Base-by-base conservation (phyloP, 2,113 vertebrate genomes). In the Solea solea region DNA sequence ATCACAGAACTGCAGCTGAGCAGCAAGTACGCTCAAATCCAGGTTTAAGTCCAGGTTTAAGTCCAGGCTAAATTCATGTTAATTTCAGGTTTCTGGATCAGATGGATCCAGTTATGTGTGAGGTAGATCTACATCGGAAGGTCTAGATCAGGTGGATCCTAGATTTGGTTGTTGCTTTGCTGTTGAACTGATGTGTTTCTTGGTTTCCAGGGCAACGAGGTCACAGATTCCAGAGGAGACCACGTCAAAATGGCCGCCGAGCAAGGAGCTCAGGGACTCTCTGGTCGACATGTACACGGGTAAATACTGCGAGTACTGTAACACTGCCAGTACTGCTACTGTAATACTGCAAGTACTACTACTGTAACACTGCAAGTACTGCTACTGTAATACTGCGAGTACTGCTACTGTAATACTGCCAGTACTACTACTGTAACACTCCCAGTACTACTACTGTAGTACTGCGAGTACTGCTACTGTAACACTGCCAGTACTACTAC, bases 221-320 rank as follows among this genome's bases (percentile, higher is more conserved):
- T 89, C 89, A 56, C 78, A 74, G 71, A 72, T 69, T 64, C 56
- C 78, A 65, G 64, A 72, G 44, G 76, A 89, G 1, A 65, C 15
- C 40, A 3, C 48, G 15, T 1, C 74, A 49, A 58, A 57, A 34
- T 78, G 86, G 83, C 82, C 71, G n/a, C 51, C 69, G 5, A 90
- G 76, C 68, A 78, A 78, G 60, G 75, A 91, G 69, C 91, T 95
- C n/a, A 0, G 2, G 76, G 88, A 87, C 34, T 87, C 85, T 0
- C 79, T 87, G 59, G 77, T 91, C 87, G 84, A 91, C 79, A 81
- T 90, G 72, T 91, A 86, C 86, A 76, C 53, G 93, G 90, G 89
- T 91, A 55, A 15, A 1, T 34, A 39, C 25, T 15, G 0, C 21
- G 51, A n/a, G 9, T 12, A n/a, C n/a, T n/a, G n/a, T 21, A 21